These are phyloP conservation scores for Helostoma temminkii DNA, from an alignment of 2,797 vertebrate species.

Conservation along the genomic window DNA sequence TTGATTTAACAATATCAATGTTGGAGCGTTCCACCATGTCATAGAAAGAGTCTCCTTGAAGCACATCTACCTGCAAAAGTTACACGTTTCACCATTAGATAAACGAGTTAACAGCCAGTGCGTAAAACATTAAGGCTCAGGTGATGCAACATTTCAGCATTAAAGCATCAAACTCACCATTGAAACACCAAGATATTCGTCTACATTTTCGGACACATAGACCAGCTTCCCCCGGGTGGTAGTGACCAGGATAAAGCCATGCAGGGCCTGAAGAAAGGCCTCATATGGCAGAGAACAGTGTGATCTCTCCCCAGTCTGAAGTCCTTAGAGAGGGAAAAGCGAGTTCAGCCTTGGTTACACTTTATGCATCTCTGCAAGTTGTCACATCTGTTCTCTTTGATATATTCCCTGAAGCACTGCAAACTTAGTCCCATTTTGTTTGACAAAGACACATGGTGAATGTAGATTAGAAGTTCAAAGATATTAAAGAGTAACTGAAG, in stretches of 20 bases:
- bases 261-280: conserved; percentile 85
- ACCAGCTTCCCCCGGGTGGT: conserved; percentile 82
- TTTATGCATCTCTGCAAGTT: conserved; percentile 25
- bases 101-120: neutral
- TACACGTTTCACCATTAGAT: conserved; percentile 14
- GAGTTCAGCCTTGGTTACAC: conserved; percentile 39
- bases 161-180: conserved; percentile 81
- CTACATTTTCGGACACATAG: conserved; percentile 88
- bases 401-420: neutral
- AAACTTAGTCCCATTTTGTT: conserved; percentile 29
- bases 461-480: conserved; percentile 33
- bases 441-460: conserved; percentile 9
- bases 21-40: conserved; percentile 82
- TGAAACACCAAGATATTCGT: conserved; percentile 85
- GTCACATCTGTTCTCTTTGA: conserved; percentile 34
- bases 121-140: neutral
- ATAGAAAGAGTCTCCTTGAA: conserved; percentile 85
- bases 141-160: neutral
- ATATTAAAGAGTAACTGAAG: neutral
- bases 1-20: conserved; percentile 57
- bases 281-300: conserved; percentile 54
- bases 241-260: conserved; percentile 87
- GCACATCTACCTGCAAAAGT: conserved; percentile 84
- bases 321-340: conserved; percentile 53
- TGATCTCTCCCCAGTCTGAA: conserved; percentile 34